Percentiles rank a stretch among this genome's conserved stretches.
Conservation (phyloP, 2,797 vertebrate species). For the Lycodopsis pacificus region DNA sequence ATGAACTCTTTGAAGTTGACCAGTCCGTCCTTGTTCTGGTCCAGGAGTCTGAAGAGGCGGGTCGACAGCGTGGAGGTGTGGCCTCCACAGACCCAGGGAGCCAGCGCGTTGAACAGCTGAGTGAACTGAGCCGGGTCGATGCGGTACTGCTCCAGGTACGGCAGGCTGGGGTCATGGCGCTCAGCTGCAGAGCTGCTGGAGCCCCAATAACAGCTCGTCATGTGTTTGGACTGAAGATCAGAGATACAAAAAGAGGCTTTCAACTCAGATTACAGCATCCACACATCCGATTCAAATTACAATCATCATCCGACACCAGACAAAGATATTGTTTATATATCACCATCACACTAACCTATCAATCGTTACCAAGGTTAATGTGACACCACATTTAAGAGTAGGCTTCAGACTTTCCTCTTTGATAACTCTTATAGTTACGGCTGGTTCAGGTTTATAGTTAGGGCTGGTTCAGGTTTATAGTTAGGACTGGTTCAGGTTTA, state of each 20-base stretch:
- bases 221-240: slow-evolving; percentile 90
- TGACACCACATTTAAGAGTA: no score
- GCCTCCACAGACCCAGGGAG: slow-evolving; percentile 90
- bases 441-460: no score
- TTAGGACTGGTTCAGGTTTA: no score
- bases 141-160: slow-evolving; percentile 97
- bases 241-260: not conserved
- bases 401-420: no score
- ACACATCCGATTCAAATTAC: no score
- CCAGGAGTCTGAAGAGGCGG: slow-evolving; percentile 93
- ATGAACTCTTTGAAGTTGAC: slow-evolving; percentile 99
- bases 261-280: not conserved
- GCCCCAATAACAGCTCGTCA: slow-evolving; percentile 97
- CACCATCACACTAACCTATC: no score
- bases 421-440: no score
- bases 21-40: slow-evolving; percentile 92
- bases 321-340: no score
- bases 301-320: no score
- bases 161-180: slow-evolving; percentile 94
- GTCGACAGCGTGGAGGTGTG: slow-evolving; percentile 87
- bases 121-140: slow-evolving; percentile 91
- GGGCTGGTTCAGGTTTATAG: no score
- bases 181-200: slow-evolving; percentile 81
- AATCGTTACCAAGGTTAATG: no score
- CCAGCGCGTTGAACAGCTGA: slow-evolving; percentile 88